Base-by-base conservation (phyloP, 2,113 vertebrate species). In the Silurus glanis region DNA sequence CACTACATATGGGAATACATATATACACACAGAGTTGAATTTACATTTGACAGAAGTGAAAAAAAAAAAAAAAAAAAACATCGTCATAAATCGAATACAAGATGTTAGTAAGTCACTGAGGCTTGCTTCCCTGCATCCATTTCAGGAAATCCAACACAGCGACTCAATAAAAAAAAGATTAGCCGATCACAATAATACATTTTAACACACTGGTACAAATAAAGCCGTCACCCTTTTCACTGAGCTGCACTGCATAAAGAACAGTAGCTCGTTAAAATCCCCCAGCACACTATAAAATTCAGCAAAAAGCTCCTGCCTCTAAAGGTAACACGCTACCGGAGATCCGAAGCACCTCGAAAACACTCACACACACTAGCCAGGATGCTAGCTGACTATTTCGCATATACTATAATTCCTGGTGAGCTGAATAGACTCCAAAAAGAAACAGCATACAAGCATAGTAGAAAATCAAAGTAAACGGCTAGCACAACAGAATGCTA, bases 221-320 rank as follows among this genome's bases (percentile, higher is more conserved):
- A 81, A 86, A 72, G 85, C 64, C 78, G 49, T 86, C 71, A 64
- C 58, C 53, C 53, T 80, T 37, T 85, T 80, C 78, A 51, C 85
- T 86, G 79, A 17, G 28, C 67, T 86, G 80, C n/a, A 49, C 76
- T 80, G 55, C 28, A 80, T 61, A 72, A 67, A 82, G 9, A 86
- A 45, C 67, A 82, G 53, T 72, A 49, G 67, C 67, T 86, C 80
- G 72, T 82, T 82, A 82, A 86, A 81, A 23, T 59, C 17, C 58
- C n/a, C 67, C 51, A 71, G 78, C 80, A 75, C 79, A 61, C 66
- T 47, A 61, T 61, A 75, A 61, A 69, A 69, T 21, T 56, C 81
- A 55, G 61, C 49, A 19, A 75, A 37, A 84, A 9, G 55, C 69
- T 67, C 17, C 13, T 19, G 81, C 47, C 59, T n/a, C 51, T 83